Evolutionary conservation across 2,888 invertebrate species (phyloP).

Genomic region (Ochropacha duplaris): DNA sequence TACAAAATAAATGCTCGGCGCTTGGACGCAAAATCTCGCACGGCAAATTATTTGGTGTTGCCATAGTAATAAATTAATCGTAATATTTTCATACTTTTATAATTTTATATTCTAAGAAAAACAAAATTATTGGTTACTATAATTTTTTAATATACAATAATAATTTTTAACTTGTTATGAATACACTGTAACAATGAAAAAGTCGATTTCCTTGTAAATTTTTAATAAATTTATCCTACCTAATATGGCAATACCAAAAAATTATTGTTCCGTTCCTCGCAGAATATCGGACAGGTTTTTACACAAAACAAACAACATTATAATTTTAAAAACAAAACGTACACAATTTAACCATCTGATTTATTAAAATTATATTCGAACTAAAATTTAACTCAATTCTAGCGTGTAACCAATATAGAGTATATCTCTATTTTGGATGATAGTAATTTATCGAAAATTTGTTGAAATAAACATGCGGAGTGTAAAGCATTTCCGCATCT

Average conservation of each 20-base stretch:
- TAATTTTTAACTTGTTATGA: too few relatives aligned
- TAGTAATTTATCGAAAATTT: too few relatives aligned
- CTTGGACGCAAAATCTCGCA: conserved; percentile 73
- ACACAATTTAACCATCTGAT: background rate
- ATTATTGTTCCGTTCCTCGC: background rate
- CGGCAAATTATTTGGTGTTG: conserved; percentile 57
- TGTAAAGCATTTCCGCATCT: background rate
- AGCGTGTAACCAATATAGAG: too few relatives aligned
- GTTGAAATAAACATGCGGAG: too few relatives aligned
- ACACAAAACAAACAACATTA: background rate
- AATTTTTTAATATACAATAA: too few relatives aligned
- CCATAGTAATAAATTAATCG: conserved; percentile 17
- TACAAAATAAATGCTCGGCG: conserved; percentile 48
- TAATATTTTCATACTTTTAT: conserved; percentile 15
- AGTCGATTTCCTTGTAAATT: too few relatives aligned
- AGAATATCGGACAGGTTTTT: background rate
- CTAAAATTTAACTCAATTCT: background rate
- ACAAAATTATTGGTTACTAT: too few relatives aligned
- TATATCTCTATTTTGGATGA: too few relatives aligned
- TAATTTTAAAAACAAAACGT: background rate
- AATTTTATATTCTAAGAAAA: too few relatives aligned
- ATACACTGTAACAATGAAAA: background rate
- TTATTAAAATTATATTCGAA: background rate
- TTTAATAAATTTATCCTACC: too few relatives aligned
- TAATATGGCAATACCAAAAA: background rate